Evolutionary conservation across 1,140 invertebrate species (phyloP).

Genomic region (Penaeus japonicus): DNA sequence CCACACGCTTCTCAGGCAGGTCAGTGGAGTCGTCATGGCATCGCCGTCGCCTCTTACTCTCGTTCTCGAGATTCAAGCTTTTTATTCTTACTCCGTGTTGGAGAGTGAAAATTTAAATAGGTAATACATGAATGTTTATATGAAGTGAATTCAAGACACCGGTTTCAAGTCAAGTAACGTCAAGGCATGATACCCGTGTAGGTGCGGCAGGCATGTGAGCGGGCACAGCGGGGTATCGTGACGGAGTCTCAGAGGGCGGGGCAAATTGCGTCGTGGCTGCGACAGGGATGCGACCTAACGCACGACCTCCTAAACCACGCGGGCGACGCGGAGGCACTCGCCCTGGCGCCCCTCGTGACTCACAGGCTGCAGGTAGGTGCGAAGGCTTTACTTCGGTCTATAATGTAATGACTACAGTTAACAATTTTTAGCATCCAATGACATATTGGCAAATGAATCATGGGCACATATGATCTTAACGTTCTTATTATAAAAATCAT

Average conservation of each 20-base stretch:
- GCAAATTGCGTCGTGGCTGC: slow-evolving; percentile 63
- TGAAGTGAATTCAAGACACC: not conserved
- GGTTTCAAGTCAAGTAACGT: not conserved
- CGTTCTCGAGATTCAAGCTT: too few relatives aligned
- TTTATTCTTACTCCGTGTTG: too few relatives aligned
- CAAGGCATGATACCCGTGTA: slow-evolving; percentile 14
- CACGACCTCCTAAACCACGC: slow-evolving; percentile 73
- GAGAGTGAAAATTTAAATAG: too few relatives aligned
- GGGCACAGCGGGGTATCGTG: slow-evolving; percentile 56
- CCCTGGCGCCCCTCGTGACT: slow-evolving; percentile 36
- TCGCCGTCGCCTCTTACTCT: too few relatives aligned
- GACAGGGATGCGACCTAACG: slow-evolving; percentile 66
- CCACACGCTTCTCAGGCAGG: slow-evolving; percentile 67
- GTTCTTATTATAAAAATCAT: too few relatives aligned
- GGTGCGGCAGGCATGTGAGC: slow-evolving; percentile 49
- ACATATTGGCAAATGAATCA: too few relatives aligned
- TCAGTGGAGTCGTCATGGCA: slow-evolving; percentile 40
- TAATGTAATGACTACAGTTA: too few relatives aligned
- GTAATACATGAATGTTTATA: too few relatives aligned
- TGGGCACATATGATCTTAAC: too few relatives aligned
- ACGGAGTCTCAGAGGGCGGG: slow-evolving; percentile 45
- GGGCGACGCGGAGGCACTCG: slow-evolving; percentile 66
- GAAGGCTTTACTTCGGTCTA: slow-evolving; percentile 21
- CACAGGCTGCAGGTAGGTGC: slow-evolving; percentile 57
- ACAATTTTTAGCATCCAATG: too few relatives aligned